A percentile compares a stretch with the other conserved stretches of the same genome.
phyloP scores from a whole-genome alignment of 2,113 vertebrate species.

The Corapipo altera region DNA sequence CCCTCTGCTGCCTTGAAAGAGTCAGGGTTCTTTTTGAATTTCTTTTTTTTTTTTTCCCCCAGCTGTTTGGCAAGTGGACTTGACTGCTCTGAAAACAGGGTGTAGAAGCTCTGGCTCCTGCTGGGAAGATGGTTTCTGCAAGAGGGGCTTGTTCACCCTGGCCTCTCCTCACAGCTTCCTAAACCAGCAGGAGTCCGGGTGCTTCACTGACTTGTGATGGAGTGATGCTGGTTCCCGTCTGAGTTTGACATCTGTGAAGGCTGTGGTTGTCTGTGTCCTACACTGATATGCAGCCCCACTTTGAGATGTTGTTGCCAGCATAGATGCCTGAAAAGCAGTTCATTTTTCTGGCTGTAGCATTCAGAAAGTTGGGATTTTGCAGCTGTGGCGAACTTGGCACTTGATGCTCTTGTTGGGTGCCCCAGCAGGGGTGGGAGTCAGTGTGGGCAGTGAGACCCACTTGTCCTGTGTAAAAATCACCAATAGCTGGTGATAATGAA shows the following conservation, averaged over 20 bases:
- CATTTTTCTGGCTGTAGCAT: neutral
- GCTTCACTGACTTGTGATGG: neutral
- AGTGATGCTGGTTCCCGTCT: neutral
- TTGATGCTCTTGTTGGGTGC: fast-evolving
- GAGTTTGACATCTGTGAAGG: neutral
- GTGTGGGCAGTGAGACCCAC: fast-evolving
- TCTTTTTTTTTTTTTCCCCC: neutral
- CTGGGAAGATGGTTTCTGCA: slow-evolving; percentile 42
- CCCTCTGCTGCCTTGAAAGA: slow-evolving; percentile 4
- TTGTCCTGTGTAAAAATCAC: neutral
- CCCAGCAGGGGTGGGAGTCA: neutral
- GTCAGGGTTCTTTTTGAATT: neutral
- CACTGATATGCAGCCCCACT: neutral
- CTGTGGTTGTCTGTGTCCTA: neutral
- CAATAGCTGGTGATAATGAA: neutral
- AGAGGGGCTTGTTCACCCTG: neutral
- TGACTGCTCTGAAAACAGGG: neutral
- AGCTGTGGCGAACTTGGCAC: fast-evolving
- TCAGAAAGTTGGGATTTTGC: neutral
- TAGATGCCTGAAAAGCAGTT: neutral
- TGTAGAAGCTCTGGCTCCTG: neutral
- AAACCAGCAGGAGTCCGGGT: neutral
- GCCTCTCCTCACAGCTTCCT: slow-evolving; percentile 8
- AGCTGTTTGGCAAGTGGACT: slow-evolving; percentile 42
- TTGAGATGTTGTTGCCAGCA: neutral